Conservation (phyloP, 2,888 invertebrate genomes). For the Onchidella celtica region DNA sequence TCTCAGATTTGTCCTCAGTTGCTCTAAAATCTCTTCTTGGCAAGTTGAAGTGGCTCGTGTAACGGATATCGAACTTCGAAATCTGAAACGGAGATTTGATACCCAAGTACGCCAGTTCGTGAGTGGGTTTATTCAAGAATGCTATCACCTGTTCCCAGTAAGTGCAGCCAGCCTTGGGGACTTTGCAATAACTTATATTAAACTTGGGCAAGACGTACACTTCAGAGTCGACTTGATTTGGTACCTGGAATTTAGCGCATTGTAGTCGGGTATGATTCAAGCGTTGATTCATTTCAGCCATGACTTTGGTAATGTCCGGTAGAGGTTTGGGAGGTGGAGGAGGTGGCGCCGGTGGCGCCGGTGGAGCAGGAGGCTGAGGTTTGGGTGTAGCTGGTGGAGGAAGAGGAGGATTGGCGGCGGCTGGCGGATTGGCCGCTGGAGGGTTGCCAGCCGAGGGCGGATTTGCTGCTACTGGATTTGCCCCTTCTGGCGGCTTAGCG, state of each 20-base stretch:
- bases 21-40: constrained; percentile 22
- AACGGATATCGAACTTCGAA: constrained; percentile 47
- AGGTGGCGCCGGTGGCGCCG: background rate
- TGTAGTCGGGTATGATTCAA: constrained; percentile 17
- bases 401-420: background rate
- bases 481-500: too few species aligned
- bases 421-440: background rate
- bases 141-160: constrained; percentile 48
- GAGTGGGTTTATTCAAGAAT: constrained; percentile 27
- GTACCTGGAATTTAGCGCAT: constrained; percentile 41
- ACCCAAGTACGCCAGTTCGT: constrained; percentile 31
- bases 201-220: constrained; percentile 27
- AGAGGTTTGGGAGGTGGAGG: constrained; percentile 8
- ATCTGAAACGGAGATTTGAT: constrained; percentile 45
- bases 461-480: background rate
- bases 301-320: constrained; percentile 31
- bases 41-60: constrained; percentile 49
- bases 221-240: constrained; percentile 35
- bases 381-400: background rate
- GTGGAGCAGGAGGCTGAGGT: background rate
- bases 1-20: constrained; percentile 16
- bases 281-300: background rate
- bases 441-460: background rate
- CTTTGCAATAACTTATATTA: constrained; percentile 45
- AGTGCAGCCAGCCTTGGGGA: constrained; percentile 44